Base-by-base conservation (phyloP, 2,113 vertebrate genomes). In the Hydrochoerus hydrochaeris region DNA sequence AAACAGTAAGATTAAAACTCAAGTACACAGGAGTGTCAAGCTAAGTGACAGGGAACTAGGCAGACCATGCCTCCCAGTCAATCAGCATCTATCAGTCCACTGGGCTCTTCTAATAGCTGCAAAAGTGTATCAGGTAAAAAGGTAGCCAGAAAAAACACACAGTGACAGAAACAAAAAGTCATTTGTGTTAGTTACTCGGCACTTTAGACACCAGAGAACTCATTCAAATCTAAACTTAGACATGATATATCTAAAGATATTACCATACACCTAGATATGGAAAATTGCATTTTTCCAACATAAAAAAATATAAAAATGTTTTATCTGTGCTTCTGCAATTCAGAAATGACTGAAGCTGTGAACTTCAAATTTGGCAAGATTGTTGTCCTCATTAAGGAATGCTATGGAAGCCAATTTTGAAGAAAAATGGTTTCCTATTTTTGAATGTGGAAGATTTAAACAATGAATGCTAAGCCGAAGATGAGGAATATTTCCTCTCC, bases 311-410 rank as follows among this genome's bases (percentile, higher is more conserved):
- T 94, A 81, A 94, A 96, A 95, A 97, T 97, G 96, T 97, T 98
- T 97, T 98, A 94, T 95, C 97, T 95, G 90, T 95, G 96, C 96
- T 98, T 97, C 97, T 97, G 97, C 69, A 97, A 97, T 95, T 97
- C 96, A 97, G 96, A 98, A 97, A 97, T 98, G 98, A 98, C 97
- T 98, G 98, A 97, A 97, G 93, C 97, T 96, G 98, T 98, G 98
- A 98, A 96, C 98, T 98, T 98, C 97, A 96, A 97, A 97, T 97
- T 98, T 98, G 98, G 97, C 98, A 98, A 97, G 97, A 97, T 57
- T 81, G 78, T 91, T 83, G 94, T 91, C 90, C 98, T 98, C 98
- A 98, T 98, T 98, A 98, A 98, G 96, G 80, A 96, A 98, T 19
- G 96, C 95, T 95, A 93, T 63, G 38, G 80, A 95, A 97, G 98